Conservation (phyloP, 2,797 vertebrate genomes). For the Myripristis murdjan region DNA sequence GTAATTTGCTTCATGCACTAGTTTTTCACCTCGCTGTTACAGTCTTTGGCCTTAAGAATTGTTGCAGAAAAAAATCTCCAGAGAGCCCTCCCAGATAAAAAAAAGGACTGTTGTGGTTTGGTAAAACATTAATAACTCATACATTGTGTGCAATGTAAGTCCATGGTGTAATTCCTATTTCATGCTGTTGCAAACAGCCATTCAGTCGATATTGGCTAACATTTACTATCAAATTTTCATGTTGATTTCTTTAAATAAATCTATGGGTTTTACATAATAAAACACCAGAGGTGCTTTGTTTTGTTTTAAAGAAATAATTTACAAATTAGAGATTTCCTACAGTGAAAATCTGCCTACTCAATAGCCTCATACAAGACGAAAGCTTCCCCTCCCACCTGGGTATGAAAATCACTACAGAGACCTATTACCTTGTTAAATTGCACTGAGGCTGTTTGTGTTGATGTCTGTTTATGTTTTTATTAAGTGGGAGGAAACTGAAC, state of each 20-base stretch:
- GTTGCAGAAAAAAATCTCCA: neutral
- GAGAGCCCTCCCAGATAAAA: neutral
- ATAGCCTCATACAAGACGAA: conserved; percentile 12
- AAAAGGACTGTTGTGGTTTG: neutral
- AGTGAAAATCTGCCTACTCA: neutral
- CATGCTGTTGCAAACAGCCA: neutral
- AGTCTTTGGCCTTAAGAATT: neutral
- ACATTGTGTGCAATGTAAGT: no score
- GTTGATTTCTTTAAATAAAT: conserved; percentile 20
- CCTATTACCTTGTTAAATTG: neutral
- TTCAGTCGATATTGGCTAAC: neutral
- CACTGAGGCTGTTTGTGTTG: neutral
- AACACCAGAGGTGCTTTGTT: neutral
- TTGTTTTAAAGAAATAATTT: conserved; percentile 11
- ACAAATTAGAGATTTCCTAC: neutral
- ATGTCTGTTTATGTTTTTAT: conserved; percentile 11
- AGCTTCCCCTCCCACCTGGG: conserved; percentile 2
- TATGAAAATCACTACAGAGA: neutral
- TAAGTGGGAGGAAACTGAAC: neutral
- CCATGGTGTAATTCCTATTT: neutral
- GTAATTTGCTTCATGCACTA: no score
- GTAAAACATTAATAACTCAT: no score
- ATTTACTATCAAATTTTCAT: conserved; percentile 4
- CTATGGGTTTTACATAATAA: conserved; percentile 7
- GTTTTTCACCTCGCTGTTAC: no score